Percentiles rank a stretch among this genome's conserved stretches.
phyloP scores from a whole-genome alignment of 2,797 vertebrate genomes.

The Gouania willdenowi region DNA sequence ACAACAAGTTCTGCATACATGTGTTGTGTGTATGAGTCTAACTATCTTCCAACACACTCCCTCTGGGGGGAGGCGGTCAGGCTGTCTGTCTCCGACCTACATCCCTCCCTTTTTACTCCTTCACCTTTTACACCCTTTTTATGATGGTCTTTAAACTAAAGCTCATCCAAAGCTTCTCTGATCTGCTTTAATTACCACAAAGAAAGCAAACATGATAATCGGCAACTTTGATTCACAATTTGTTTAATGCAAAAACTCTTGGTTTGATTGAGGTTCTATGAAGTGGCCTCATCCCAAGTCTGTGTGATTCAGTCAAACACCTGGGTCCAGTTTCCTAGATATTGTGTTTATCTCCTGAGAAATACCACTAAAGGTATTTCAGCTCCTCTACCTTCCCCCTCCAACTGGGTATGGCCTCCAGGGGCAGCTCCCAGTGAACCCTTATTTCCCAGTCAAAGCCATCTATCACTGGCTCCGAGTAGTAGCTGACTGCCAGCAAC shows the following conservation, averaged over 20 bases:
- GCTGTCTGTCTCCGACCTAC: slow-evolving; percentile 62
- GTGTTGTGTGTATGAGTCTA: slow-evolving; percentile 46
- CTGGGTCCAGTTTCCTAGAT: slow-evolving; percentile 19
- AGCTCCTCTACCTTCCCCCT: slow-evolving; percentile 25
- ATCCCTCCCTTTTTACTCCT: slow-evolving; percentile 35
- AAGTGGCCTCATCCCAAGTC: background rate
- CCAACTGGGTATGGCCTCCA: slow-evolving; percentile 34
- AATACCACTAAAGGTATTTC: slow-evolving; percentile 49
- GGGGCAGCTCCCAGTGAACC: slow-evolving; percentile 42
- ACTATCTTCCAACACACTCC: slow-evolving; percentile 49
- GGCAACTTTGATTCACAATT: too few species aligned
- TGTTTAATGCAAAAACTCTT: too few species aligned
- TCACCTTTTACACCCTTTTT: slow-evolving; percentile 41
- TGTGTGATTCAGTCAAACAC: slow-evolving; percentile 1
- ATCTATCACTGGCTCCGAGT: slow-evolving; percentile 55
- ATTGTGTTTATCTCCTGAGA: slow-evolving; percentile 43
- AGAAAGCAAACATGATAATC: too few species aligned
- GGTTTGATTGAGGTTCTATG: too few species aligned
- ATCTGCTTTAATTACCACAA: too few species aligned
- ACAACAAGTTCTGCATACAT: slow-evolving; percentile 15
- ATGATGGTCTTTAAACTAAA: slow-evolving; percentile 36
- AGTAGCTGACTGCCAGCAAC: slow-evolving; percentile 31
- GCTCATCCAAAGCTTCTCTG: too few species aligned
- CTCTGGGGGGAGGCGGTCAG: slow-evolving; percentile 70
- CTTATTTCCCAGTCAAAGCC: slow-evolving; percentile 48